Evolutionary conservation across 1,140 invertebrate species (phyloP), one percentile per base, ranked within the genome.

Genomic region (Propsilocerus akamusi): DNA sequence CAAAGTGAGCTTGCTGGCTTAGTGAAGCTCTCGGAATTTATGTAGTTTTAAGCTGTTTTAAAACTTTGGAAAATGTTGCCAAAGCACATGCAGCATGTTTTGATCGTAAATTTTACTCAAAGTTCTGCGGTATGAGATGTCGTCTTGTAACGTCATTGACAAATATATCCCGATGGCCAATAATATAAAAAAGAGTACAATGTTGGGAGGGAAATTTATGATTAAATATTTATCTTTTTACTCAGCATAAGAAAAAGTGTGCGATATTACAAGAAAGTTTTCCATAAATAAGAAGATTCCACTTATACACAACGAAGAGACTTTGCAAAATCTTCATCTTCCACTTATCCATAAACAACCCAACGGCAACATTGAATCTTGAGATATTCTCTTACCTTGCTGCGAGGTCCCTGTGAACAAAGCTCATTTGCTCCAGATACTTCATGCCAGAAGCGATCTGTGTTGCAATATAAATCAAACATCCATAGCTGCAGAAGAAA

Each of bases 401-500:
- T 52, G 85, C 80, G 58, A 89, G 69, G 68, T 89, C 85, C 55
- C 80, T 70, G 66, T 88, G 83, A 34, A 88, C 77, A 64, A 86
- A 78, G 63, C 83, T 81, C 55, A 83, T 69, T 22, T 77, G 77
- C 66, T 87, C 83, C 61, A 89, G 71, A 66, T 86, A 86, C 64
- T 86, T 86, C 85, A 88, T 87, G 51, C 83, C 86, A 53, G 80
- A 78, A 53, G 85, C 80, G 62, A 89, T 84, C 69, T 87, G 83
- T 52, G 77, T 77, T 41, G 79, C 80, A 65, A 86, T 80, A 59
- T 80, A 80, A 54, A 82, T 74, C 58, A 82, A 67, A 59, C 77
- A 78, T 47, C 78, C 78, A 61, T 80, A 76, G 66, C 77, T 85
- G 68, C 46, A 20, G 41, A 17, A 46, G 26, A 30, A 48, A 25